Base-by-base conservation (phyloP, 2,888 invertebrate species). In the Scaptomyza flava region DNA sequence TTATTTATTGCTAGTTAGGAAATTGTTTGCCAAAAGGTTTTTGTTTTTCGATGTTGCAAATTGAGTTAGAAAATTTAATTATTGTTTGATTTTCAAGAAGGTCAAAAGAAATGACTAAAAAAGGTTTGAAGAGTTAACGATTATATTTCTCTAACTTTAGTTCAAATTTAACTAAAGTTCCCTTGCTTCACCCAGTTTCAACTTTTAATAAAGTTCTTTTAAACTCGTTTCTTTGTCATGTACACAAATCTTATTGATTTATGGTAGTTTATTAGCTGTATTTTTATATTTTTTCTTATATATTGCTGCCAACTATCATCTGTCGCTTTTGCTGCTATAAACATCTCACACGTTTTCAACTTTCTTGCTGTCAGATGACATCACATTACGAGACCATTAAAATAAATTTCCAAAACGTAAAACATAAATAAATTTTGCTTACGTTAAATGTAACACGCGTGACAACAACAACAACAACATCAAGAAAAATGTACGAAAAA, bases 401-500 rank as follows among this genome's bases (percentile, higher is more conserved):
- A 61, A 66, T 81, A 72, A 59, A 76, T 76, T 68, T 71, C 31
- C 52, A 58, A 68, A 79, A 69, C 54, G 80, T 71, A 64, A 54
- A 66, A 45, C 54, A 54, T 71, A 67, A 57, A 69, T 63, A 77
- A 82, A 80, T 79, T 68, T 71, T 45, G 74, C 81, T 82, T 63
- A 81, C 85, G 67, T 73, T 66, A 87, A 84, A 80, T 69, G 87
- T 81, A 81, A 52, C 53, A 23, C 42, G 31, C 43, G 66, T 17
- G n/a, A 23, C 48, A 34, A 3, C 20, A 48, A 9, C 6, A 48
- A 3, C 1, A 48, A 3, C 1, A 27, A 45, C 5, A 33, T 6
- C 17, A 4, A 42, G 1, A 2, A 6, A 42, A 11, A 17, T 17
- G 17, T 17, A 17, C 17, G 17, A 17, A 43, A 12, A 11, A 6